phyloP scores from a whole-genome alignment of 2,797 vertebrate species.

The Sebastes cheni region DNA sequence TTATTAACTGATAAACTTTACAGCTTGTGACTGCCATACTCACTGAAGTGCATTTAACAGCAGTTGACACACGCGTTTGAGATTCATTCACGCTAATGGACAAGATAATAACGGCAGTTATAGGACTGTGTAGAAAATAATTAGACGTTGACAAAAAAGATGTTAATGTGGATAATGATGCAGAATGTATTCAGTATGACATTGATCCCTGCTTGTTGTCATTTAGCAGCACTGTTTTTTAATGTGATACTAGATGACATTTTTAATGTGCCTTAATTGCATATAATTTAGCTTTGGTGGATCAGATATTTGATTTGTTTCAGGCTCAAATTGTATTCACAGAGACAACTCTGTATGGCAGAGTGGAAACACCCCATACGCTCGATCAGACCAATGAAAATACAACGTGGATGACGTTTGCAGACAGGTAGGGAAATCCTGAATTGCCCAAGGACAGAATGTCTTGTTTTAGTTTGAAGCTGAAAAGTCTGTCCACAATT shows the following conservation, averaged over 20 bases:
- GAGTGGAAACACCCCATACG: not conserved
- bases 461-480: not conserved
- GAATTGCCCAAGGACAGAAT: not conserved
- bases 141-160: not conserved
- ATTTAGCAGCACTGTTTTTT: not conserved
- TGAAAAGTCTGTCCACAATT: not conserved
- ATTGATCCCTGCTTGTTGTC: not conserved
- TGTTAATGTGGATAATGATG: not conserved
- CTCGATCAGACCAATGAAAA: not conserved
- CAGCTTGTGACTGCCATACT: not conserved
- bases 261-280: not conserved
- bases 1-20: not conserved
- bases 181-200: not conserved
- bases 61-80: not conserved
- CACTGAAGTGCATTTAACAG: not conserved
- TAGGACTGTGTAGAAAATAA: not conserved
- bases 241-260: not conserved
- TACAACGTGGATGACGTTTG: not conserved
- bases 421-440: slow-evolving; percentile 4
- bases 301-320: not conserved
- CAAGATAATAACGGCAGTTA: not conserved
- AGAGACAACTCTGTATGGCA: not conserved
- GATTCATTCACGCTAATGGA: not conserved
- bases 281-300: not conserved
- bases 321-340: not conserved